Base-by-base conservation (phyloP, 2,797 vertebrate genomes). In the Benthosema pterotum region DNA sequence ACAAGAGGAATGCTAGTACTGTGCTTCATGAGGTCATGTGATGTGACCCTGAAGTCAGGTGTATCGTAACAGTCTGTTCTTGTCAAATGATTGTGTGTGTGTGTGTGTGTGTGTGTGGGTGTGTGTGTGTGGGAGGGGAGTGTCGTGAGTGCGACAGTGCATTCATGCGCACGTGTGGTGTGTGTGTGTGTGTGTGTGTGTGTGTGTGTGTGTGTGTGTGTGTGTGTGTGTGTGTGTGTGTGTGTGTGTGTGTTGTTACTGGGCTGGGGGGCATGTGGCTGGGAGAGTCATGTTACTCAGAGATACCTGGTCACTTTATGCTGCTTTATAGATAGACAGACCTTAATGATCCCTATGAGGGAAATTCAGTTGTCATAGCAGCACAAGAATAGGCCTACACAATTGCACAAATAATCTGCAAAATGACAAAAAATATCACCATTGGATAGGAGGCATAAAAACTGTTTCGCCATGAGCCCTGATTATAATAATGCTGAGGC, bases 231-330 rank as follows among this genome's bases (percentile, higher is more conserved):
- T 58, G 54, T 65, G 74, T 62, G 59, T 42, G 52, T 22, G 56
- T 17, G 52, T 15, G 43, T 61, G 52, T 15, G 43, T 61, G 54
- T 63, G 74, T 62, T 42, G 48, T 18, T 52, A 14, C 32, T 38
- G 32, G 32, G 52, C 48, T 13, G 14, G 58, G 69, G 57, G 38
- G 58, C 57, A 52, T 28, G 56, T 19, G 52, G 51, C 14, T 11
- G 58, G 71, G 64, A 72, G 65, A 72, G 65, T 82, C 66, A 57
- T 17, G 64, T 78, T 80, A 58, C 57, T 78, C 63, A 69, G n/a
- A 76, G 43, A 76, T 66, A 14, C 17, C 55, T 49, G 28, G 45
- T 70, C 42, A 38, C 52, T 63, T 54, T 76, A 38, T 64, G 61
- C 49, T 4, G 9, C 15, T 48, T 63, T 17, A 25, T 25, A 70